These are phyloP conservation scores for Diadophis punctatus DNA, from an alignment of 2,113 vertebrate species.

Conservation along the genomic window DNA sequence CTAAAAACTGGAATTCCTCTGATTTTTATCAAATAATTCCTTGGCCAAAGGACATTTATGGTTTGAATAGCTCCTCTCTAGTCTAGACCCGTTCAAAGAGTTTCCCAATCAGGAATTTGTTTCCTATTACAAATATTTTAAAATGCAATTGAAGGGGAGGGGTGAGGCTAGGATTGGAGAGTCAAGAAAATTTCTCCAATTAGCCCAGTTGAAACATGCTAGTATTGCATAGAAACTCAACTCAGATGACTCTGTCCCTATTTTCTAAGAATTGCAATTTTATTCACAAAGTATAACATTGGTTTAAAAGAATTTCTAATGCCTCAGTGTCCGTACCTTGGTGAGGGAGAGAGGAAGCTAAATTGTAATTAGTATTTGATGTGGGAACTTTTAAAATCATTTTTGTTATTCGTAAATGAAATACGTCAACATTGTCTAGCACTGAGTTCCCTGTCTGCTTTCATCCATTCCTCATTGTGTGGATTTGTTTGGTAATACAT, in stretches of 20 bases:
- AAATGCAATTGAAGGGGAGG: background rate
- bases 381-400: background rate
- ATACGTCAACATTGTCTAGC: too few relatives aligned
- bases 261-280: background rate
- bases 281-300: background rate
- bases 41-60: background rate
- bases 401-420: background rate
- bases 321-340: background rate
- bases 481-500: background rate
- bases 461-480: background rate
- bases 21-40: background rate
- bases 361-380: background rate
- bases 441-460: background rate
- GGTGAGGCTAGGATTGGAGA: too few relatives aligned
- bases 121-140: background rate
- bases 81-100: background rate
- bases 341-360: background rate
- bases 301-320: background rate
- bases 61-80: background rate
- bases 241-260: background rate
- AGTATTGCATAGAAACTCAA: background rate
- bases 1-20: background rate
- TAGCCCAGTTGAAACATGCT: background rate
- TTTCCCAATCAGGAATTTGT: background rate
- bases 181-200: background rate